Evolutionary conservation across 2,888 invertebrate species (phyloP), one percentile per base, ranked within the genome.

Genomic region (Digitonthophagus gazella): DNA sequence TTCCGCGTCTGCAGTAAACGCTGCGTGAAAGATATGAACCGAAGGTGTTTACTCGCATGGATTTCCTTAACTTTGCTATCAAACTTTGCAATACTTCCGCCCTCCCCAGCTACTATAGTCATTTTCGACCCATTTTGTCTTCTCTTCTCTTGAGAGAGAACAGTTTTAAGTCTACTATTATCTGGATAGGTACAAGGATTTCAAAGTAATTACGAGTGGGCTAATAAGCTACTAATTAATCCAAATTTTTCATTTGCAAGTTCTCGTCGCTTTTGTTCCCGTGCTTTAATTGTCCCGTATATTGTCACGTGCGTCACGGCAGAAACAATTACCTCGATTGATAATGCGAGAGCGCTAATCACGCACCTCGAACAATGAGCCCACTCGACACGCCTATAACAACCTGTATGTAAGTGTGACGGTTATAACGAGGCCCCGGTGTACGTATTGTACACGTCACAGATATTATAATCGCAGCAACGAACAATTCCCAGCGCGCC

Each of bases 1-100:
- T 78, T 78, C 75, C 58, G 18, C 18, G 15, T 15, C 58, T 15
- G 18, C 58, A 18, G 76, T 79, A 80, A 82, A 82, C 78, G 78
- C 79, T 78, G 79, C 78, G 81, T 81, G 81, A 81, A 81, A 81
- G 80, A 81, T 81, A 79, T 75, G 76, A 78, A 79, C 78, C 80
- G 73, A 79, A 78, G 78, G 80, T 79, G 80, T 80, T 80, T 79
- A 79, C 79, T 79, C 77, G 78, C 78, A 79, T 79, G 79, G 80
- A 80, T 81, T 80, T 80, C 78, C 77, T 75, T 76, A 80, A 80
- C 79, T 80, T 80, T 76, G 76, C 79, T 78, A 61, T 20, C 79
- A 77, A 80, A 80, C 76, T 78, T 78, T 74, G 76, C 74, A 77
- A 79, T 80, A 80, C 78, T 79, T 80, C 79, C 11, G 58, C 16